phyloP scores from a whole-genome alignment of 2,113 vertebrate genomes.

The Mesoclemmys tuberculata region DNA sequence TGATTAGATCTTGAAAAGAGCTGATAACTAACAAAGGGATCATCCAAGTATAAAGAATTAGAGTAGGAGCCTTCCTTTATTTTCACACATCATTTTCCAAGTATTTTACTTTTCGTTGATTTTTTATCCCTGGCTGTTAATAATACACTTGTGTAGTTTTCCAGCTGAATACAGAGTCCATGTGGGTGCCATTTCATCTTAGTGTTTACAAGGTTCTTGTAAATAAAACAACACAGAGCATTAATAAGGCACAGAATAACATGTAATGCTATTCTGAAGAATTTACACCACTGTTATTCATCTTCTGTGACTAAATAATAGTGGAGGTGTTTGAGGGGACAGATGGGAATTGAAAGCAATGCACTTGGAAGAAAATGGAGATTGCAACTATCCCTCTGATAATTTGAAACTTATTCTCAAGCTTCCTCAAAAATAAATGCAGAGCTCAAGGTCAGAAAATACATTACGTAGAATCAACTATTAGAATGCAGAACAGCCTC shows the following conservation, averaged over 20 bases:
- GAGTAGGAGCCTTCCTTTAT: not conserved
- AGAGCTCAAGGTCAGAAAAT: slow-evolving; percentile 75
- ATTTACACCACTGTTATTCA: slow-evolving; percentile 58
- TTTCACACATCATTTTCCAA: slow-evolving; percentile 35
- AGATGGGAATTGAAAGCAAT: slow-evolving; percentile 73
- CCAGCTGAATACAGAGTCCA: slow-evolving; percentile 11
- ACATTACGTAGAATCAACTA: slow-evolving; percentile 62
- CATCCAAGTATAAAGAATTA: not conserved
- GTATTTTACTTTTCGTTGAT: not conserved
- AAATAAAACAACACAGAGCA: slow-evolving; percentile 58
- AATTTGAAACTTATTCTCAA: slow-evolving; percentile 75
- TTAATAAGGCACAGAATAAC: slow-evolving; percentile 56
- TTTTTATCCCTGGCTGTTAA: not conserved
- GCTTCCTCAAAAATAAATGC: slow-evolving; percentile 75
- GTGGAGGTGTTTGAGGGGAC: slow-evolving; percentile 57
- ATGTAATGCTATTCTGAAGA: slow-evolving; percentile 52
- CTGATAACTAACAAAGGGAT: not conserved
- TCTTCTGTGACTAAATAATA: slow-evolving; percentile 75
- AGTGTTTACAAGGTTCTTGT: slow-evolving; percentile 41
- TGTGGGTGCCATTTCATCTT: slow-evolving; percentile 28
- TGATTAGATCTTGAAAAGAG: slow-evolving; percentile 17
- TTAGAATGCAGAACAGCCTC: slow-evolving; percentile 63
- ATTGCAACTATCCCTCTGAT: slow-evolving; percentile 72
- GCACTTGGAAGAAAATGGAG: slow-evolving; percentile 71
- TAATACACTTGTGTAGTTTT: not conserved